Percentiles rank a stretch among this genome's conserved stretches.
Evolutionary conservation across 2,797 vertebrate genomes (phyloP).

Genomic region (Acanthopagrus latus): DNA sequence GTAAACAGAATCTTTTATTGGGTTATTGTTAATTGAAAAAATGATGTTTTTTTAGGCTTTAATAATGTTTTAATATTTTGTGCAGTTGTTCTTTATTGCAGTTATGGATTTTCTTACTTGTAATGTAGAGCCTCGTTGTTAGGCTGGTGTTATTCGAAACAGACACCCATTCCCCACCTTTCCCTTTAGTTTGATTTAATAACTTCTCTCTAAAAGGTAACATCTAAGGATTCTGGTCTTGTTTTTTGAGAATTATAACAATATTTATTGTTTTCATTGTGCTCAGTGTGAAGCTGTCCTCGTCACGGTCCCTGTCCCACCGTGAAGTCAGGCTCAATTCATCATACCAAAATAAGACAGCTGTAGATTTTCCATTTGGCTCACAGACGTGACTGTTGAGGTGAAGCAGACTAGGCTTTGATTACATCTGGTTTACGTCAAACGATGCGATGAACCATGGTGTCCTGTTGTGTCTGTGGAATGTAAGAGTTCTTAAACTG

Average conservation of each 20-base stretch:
- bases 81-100: constrained; percentile 58
- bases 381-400: constrained; percentile 59
- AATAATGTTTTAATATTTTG: constrained; percentile 8
- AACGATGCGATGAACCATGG: constrained; percentile 49
- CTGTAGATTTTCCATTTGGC: constrained; percentile 64
- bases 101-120: constrained; percentile 53
- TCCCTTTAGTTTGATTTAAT: constrained; percentile 37
- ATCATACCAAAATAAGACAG: constrained; percentile 59
- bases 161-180: constrained; percentile 47
- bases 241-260: constrained; percentile 29
- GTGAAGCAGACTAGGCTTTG: constrained; percentile 63
- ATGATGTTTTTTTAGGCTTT: constrained; percentile 62
- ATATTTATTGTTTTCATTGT: constrained; percentile 27
- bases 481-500: constrained; percentile 52
- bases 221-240: constrained; percentile 9
- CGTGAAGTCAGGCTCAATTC: constrained; percentile 36
- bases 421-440: constrained; percentile 74
- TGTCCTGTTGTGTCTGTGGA: constrained; percentile 60
- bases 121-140: constrained; percentile 41
- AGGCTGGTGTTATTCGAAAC: constrained; percentile 40
- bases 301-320: constrained; percentile 30
- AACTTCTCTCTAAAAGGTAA: constrained; percentile 10
- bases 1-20: constrained; percentile 67
- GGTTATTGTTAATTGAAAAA: neutral
- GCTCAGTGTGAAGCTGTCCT: constrained; percentile 22